phyloP scores from a whole-genome alignment of 2,888 invertebrate species.

The Erynnis tages region DNA sequence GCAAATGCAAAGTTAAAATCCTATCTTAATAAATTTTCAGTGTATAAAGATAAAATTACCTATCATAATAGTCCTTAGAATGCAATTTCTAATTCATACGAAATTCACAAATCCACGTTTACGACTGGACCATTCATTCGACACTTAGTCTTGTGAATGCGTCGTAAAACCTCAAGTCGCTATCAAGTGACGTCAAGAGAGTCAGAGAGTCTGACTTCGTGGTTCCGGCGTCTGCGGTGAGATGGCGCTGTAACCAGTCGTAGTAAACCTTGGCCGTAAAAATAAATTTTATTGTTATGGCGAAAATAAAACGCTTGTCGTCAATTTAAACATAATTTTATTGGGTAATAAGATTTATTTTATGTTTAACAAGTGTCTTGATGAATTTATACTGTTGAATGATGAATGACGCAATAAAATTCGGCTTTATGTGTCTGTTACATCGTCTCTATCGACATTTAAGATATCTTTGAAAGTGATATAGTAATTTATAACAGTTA shows the following conservation, averaged over 20 bases:
- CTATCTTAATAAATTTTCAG: too few relatives aligned
- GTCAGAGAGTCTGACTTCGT: conserved; percentile 46
- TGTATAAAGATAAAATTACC: too few relatives aligned
- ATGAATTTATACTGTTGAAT: conserved; percentile 78
- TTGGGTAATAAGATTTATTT: conserved; percentile 81
- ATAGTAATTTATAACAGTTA: conserved; percentile 37
- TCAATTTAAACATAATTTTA: conserved; percentile 81
- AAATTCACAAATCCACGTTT: conserved; percentile 64
- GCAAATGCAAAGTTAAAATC: too few relatives aligned
- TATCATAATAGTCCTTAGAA: too few relatives aligned
- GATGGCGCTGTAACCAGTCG: conserved; percentile 64
- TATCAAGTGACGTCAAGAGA: conserved; percentile 58
- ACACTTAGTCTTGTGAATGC: conserved; percentile 40
- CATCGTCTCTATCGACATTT: conserved; percentile 72
- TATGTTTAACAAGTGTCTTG: conserved; percentile 81
- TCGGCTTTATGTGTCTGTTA: conserved; percentile 70
- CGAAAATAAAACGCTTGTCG: conserved; percentile 82
- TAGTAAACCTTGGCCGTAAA: conserved; percentile 66
- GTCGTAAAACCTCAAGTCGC: conserved; percentile 57
- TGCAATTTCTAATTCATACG: too few relatives aligned
- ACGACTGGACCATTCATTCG: conserved; percentile 65
- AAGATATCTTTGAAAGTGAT: conserved; percentile 61
- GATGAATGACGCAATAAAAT: conserved; percentile 79
- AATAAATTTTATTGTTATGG: conserved; percentile 82
- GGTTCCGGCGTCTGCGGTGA: conserved; percentile 51